Evolutionary conservation across 2,888 invertebrate species (phyloP).

Genomic region (Cheilosia vernalis): DNA sequence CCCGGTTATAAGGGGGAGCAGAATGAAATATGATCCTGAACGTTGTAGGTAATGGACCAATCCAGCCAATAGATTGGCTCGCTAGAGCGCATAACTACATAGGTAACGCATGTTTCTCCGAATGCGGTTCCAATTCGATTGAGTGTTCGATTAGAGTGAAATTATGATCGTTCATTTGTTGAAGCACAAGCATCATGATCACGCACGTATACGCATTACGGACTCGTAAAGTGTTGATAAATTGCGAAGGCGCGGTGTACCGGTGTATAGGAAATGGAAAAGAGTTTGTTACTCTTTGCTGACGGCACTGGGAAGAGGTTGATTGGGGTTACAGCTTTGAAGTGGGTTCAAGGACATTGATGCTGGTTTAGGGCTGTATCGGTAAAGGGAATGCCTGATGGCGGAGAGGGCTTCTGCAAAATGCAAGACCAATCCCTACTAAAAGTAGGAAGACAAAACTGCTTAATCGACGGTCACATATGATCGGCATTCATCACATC

Average conservation of each 20-base stretch:
- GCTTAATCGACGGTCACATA: no score
- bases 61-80: slow-evolving; percentile 42
- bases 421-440: no score
- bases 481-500: no score
- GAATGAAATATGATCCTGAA: slow-evolving; percentile 66
- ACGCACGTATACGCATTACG: background rate
- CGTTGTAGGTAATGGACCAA: slow-evolving; percentile 58
- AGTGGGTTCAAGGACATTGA: background rate
- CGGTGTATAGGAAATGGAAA: slow-evolving; percentile 10
- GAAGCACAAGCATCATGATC: slow-evolving; percentile 56
- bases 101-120: slow-evolving; percentile 54
- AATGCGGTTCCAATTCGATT: slow-evolving; percentile 57
- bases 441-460: no score
- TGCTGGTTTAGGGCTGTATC: no score
- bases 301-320: background rate
- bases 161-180: slow-evolving; percentile 64
- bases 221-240: slow-evolving; percentile 51
- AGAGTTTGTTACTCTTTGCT: background rate
- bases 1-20: slow-evolving; percentile 21
- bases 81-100: slow-evolving; percentile 45
- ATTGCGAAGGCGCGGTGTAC: slow-evolving; percentile 3
- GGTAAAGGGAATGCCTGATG: no score
- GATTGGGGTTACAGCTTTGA: background rate
- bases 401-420: background rate
- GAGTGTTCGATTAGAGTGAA: slow-evolving; percentile 59